Evolutionary conservation across 1,140 invertebrate genomes (phyloP), one percentile per base, ranked within the genome.

Genomic region (Megalopta genalis): DNA sequence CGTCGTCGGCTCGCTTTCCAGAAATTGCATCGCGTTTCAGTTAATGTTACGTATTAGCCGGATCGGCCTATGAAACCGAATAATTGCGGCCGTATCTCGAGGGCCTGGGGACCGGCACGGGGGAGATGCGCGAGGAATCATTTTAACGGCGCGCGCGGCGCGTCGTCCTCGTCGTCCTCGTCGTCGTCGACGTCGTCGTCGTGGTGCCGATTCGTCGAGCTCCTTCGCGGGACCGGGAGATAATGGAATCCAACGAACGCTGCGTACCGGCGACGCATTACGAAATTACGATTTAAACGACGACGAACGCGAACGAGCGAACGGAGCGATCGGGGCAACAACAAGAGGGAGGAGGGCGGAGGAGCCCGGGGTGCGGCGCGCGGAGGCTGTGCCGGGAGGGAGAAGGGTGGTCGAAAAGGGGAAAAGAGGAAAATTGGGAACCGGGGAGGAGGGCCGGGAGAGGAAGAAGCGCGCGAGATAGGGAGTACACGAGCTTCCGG

Each of bases 401-500:
- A 39, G 63, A 25, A 39, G 69, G 52, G 25, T 27, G 54, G 54
- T 9, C 62, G 27, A 25, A 54, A 18, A 39, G 39, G 49, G 57
- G 49, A 65, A 77, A 77, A 70, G 78, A 73, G 59, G 78, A 63
- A 78, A 80, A 66, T 66, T 64, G 60, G 72, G 42, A 21, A 52
- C 21, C 42, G 42, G 42, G 0, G 42, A 12, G n/a, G 64, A 65
- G 23, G 54, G 52, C 59, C 12, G 66, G 49, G 52, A 42, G 27
- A 42, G 27, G 67, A 46, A 70, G 39, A 72, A n/a, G 32, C 23
- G 79, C 74, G 74, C 79, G 77, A 32, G 75, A 71, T 75, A n/a
- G 68, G 66, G 82, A 65, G 78, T 64, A 57, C 72, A 76, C 57
- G 70, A 54, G 66, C 87, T 90, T 92, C 90, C 90, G 89, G 84